Percentiles rank a stretch among this genome's conserved stretches.
phyloP scores from a whole-genome alignment of 2,888 invertebrate genomes.

The Thelaira solivaga region DNA sequence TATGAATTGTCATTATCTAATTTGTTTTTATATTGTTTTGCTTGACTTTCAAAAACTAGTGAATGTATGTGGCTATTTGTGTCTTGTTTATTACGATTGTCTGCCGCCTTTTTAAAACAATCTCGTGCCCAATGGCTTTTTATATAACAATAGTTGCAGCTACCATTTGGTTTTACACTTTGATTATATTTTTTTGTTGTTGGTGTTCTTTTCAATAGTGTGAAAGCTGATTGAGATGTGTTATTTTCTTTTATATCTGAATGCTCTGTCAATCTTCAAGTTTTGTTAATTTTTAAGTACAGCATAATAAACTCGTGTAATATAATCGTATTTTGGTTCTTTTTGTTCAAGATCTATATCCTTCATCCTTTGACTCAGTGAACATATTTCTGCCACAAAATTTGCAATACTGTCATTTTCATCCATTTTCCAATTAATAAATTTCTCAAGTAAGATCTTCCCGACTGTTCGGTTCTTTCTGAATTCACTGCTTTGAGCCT shows the following conservation, averaged over 20 bases:
- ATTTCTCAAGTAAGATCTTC: conserved; percentile 57
- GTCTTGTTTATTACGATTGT: conserved; percentile 35
- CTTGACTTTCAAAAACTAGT: neutral
- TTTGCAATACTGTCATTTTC: conserved; percentile 44
- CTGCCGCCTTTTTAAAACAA: conserved; percentile 51
- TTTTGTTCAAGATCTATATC: conserved; percentile 59
- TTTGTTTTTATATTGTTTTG: neutral
- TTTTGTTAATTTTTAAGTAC: conserved; percentile 50
- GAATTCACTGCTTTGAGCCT: too few species aligned
- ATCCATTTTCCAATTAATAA: conserved; percentile 59
- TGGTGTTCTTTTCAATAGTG: neutral
- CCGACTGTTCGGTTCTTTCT: too few species aligned
- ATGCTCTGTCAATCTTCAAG: conserved; percentile 58
- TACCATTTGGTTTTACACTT: conserved; percentile 35
- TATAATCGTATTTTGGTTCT: conserved; percentile 55
- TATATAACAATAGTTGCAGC: conserved; percentile 52
- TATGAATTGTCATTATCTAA: too few species aligned
- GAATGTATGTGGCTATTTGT: neutral
- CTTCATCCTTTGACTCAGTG: conserved; percentile 51
- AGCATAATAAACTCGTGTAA: conserved; percentile 60
- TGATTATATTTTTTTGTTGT: neutral
- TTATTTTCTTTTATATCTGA: conserved; percentile 12
- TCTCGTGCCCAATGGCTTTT: conserved; percentile 55
- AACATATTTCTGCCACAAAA: conserved; percentile 54
- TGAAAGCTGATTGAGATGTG: neutral